A percentile compares a stretch with the other conserved stretches of the same genome.
Evolutionary conservation across 1,140 invertebrate genomes (phyloP).

Genomic region (Anoplophora glabripennis): DNA sequence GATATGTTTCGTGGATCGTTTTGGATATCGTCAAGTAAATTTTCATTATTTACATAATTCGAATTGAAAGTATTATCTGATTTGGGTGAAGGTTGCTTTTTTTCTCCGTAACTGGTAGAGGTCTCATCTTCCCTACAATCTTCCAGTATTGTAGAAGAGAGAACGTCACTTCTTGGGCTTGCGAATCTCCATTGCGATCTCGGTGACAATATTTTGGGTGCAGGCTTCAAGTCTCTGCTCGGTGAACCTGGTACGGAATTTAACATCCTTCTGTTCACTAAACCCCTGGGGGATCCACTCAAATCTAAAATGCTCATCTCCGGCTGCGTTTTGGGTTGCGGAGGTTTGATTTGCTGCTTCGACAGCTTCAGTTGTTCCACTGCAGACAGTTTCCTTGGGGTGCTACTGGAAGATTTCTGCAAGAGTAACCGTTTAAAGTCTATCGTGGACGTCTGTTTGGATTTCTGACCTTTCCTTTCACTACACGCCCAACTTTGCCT

Average conservation of each 20-base stretch:
- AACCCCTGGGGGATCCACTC: slow-evolving; percentile 64
- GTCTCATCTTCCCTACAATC: slow-evolving; percentile 70
- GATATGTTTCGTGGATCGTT: slow-evolving; percentile 20
- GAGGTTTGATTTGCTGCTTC: slow-evolving; percentile 53
- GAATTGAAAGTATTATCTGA: slow-evolving; percentile 17
- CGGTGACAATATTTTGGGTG: slow-evolving; percentile 66
- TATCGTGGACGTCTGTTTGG: slow-evolving; percentile 63
- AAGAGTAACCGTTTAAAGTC: slow-evolving; percentile 80
- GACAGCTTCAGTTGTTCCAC: slow-evolving; percentile 78
- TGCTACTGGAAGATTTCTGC: slow-evolving; percentile 60
- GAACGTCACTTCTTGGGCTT: slow-evolving; percentile 72
- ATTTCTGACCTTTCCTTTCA: slow-evolving; percentile 42
- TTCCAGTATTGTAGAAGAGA: slow-evolving; percentile 83
- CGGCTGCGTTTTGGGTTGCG: slow-evolving; percentile 43
- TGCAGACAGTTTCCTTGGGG: slow-evolving; percentile 66
- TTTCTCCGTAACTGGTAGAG: slow-evolving; percentile 54
- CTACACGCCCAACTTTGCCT: slow-evolving; percentile 53
- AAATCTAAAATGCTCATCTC: slow-evolving; percentile 60
- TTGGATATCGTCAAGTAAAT: slow-evolving; percentile 9
- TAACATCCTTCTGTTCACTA: slow-evolving; percentile 59
- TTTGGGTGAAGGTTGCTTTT: slow-evolving; percentile 24
- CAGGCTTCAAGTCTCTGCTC: slow-evolving; percentile 54
- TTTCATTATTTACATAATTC: slow-evolving; percentile 16
- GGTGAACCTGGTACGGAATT: slow-evolving; percentile 54
- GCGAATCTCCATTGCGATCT: slow-evolving; percentile 69